Evolutionary conservation across 2,113 vertebrate genomes (phyloP).

Genomic region (Panthera tigris): DNA sequence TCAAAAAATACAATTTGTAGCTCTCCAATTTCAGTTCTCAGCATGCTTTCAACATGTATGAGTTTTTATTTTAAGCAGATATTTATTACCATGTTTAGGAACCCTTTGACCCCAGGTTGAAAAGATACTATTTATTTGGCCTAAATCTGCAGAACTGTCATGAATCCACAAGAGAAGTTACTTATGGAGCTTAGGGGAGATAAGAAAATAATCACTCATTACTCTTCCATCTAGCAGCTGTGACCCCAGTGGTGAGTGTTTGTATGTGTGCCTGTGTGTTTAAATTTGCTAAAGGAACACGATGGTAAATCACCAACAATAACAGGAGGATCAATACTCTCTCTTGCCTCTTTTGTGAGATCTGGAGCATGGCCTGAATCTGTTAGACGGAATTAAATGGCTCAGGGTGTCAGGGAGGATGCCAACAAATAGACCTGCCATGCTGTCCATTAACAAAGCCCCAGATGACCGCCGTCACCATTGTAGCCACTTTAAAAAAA

Average conservation of each 20-base stretch:
- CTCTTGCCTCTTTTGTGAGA: conserved; percentile 88
- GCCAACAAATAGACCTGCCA: conserved; percentile 83
- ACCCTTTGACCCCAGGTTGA: conserved; percentile 42
- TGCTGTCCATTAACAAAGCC: conserved; percentile 76
- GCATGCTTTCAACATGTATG: conserved; percentile 7
- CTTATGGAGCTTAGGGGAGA: conserved; percentile 55
- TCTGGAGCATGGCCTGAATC: conserved; percentile 90
- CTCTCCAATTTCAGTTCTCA: background rate
- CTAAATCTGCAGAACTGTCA: conserved; percentile 52
- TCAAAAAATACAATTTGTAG: background rate
- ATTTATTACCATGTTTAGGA: conserved; percentile 52
- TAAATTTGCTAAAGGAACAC: conserved; percentile 82
- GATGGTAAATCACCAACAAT: conserved; percentile 85
- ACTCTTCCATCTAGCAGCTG: conserved; percentile 68
- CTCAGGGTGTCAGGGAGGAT: conserved; percentile 79
- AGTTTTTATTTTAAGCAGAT: conserved; percentile 50
- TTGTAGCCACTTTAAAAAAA: conserved; percentile 59
- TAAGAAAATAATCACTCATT: conserved; percentile 54
- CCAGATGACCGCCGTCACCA: conserved; percentile 59
- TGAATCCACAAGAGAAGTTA: conserved; percentile 55
- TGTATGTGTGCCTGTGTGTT: conserved; percentile 29
- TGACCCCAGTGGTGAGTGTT: conserved; percentile 68
- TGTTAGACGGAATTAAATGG: conserved; percentile 89
- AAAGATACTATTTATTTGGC: conserved; percentile 57
- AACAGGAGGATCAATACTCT: conserved; percentile 89